Conservation (phyloP, 2,113 vertebrate species). For the Struthidea cinerea region DNA sequence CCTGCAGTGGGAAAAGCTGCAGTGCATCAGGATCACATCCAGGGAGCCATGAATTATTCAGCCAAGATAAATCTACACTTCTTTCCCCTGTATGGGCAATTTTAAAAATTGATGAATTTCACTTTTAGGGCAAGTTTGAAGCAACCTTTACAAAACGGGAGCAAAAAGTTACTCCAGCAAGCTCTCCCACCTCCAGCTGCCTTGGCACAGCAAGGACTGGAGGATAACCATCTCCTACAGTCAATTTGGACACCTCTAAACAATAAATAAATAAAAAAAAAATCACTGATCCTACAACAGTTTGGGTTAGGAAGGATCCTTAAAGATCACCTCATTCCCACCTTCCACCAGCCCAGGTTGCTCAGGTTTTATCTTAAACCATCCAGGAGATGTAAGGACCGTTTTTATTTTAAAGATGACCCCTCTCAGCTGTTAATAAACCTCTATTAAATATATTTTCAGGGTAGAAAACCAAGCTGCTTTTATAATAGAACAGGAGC, state of each 20-base stretch:
- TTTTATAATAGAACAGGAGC: background rate
- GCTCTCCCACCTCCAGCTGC: background rate
- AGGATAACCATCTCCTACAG: background rate
- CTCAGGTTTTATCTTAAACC: background rate
- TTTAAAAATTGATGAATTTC: background rate
- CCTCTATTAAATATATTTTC: background rate
- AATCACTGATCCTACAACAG: background rate
- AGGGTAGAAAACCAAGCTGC: background rate
- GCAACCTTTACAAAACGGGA: background rate
- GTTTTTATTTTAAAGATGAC: background rate
- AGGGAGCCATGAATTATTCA: constrained; percentile 32
- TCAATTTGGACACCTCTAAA: background rate
- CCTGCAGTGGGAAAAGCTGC: constrained; percentile 2
- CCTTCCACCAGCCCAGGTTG: background rate
- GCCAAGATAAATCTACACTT: background rate
- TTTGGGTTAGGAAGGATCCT: background rate
- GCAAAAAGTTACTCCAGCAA: background rate
- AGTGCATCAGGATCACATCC: background rate
- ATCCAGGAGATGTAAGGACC: background rate
- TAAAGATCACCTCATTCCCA: background rate
- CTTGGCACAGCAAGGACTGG: background rate
- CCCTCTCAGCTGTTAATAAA: background rate
- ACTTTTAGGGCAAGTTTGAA: background rate
- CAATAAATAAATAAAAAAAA: background rate
- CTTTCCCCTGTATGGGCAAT: background rate